Conservation (phyloP, 2,888 invertebrate genomes). For the Keiferia lycopersicella region DNA sequence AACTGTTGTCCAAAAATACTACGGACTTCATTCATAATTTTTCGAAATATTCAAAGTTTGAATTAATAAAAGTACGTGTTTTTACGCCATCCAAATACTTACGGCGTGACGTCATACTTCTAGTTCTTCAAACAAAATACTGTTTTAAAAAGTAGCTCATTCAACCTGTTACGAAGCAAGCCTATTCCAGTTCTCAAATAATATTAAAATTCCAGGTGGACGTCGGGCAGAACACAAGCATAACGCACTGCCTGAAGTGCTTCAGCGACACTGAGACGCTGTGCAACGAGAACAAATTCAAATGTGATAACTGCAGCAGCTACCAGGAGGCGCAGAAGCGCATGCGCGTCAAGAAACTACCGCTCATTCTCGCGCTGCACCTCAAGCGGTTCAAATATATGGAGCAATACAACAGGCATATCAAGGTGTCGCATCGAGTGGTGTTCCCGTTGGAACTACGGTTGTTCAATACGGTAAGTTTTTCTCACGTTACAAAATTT, state of each 20-base stretch:
- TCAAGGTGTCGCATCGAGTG: slow-evolving; percentile 99
- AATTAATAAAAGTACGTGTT: no score
- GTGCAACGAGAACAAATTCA: slow-evolving; percentile 99
- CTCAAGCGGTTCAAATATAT: slow-evolving; percentile 98
- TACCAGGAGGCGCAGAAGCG: slow-evolving; percentile 99
- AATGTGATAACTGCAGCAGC: slow-evolving; percentile 99
- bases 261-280: slow-evolving; percentile 99
- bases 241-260: slow-evolving; percentile 98
- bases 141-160: no score
- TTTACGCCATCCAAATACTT: no score
- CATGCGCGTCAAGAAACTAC: slow-evolving; percentile 99
- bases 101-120: no score
- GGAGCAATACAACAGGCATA: slow-evolving; percentile 99
- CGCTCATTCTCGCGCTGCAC: slow-evolving; percentile 98
- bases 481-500: no score
- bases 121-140: no score
- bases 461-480: slow-evolving; percentile 96
- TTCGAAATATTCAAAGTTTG: no score
- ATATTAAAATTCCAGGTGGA: slow-evolving; percentile 88
- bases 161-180: no score
- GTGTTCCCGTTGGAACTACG: slow-evolving; percentile 99
- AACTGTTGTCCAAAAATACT: no score
- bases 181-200: no score
- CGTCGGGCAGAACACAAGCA: slow-evolving; percentile 99
- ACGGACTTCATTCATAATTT: no score